Evolutionary conservation across 37 sponge, comb jelly and placozoan genomes (phyloP), one percentile per base, ranked within the genome.

Genomic region (Geodia barretti): DNA sequence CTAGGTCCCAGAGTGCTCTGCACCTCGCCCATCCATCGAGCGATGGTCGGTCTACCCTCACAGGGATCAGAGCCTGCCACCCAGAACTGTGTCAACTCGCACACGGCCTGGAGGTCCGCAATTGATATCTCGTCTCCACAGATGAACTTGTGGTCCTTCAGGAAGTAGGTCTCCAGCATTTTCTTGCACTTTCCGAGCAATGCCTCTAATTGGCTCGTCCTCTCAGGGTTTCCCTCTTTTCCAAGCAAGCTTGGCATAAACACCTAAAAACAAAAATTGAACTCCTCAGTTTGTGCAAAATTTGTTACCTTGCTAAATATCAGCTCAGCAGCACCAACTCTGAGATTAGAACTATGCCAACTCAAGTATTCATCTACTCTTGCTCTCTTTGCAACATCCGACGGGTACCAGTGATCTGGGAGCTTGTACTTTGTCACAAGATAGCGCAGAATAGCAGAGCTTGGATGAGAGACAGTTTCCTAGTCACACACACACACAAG

Each of bases 391-490:
- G 68, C 70, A 24, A 76, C 75, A 33, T 92, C 86, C 25, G 43
- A 72, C 9, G 93, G 89, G 60, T 92, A 87, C 82, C 91, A 91
- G 79, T 91, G 91, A 64, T 91, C 91, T 37, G 91, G 87, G 11
- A 86, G 77, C 5, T 78, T 33, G 73, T 86, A 82, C 73, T 86
- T 72, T 41, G 39, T 28, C 40, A 83, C 83, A n/a, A 91, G 67
- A 38, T 91, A 91, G 26, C 61, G 68, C 79, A 91, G 62, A n/a
- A 91, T 91, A 28, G 91, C 86, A 25, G 73, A 68, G 68, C 91
- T 38, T 71, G 39, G 14, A 31, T 11, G 21, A 11, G 8, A 66
- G 26, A 11, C 68, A 25, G 9, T 21, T 17, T 5, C 39, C 4
- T 37, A 36, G 37, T 14, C 36, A 23, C 38, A 31, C 39, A 70